A percentile compares a stretch with the other conserved stretches of the same genome.
Evolutionary conservation across 2,113 vertebrate genomes (phyloP).

Genomic region (Empidonax alnorum): DNA sequence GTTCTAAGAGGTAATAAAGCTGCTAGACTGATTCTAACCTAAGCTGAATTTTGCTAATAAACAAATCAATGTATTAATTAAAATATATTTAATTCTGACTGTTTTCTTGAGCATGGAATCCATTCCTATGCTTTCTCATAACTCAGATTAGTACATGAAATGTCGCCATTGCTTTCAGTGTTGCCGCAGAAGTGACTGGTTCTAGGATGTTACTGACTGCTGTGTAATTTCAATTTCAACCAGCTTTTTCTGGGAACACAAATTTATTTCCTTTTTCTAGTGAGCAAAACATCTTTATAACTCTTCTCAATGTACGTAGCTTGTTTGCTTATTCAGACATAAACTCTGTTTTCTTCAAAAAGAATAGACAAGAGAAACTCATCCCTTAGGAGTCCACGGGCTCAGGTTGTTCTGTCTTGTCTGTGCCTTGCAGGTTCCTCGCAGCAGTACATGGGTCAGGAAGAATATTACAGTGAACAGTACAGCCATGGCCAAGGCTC

Average conservation of each 20-base stretch:
- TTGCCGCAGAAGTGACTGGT: not conserved
- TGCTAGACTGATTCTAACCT: slow-evolving; percentile 1
- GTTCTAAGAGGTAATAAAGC: slow-evolving; percentile 33
- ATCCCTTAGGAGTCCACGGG: fast-evolving
- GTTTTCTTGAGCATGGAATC: not conserved
- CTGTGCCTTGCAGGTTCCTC: slow-evolving; percentile 84
- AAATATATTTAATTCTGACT: not conserved
- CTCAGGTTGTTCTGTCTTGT: not conserved
- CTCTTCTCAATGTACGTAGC: not conserved
- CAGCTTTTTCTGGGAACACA: not conserved
- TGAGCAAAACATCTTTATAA: not conserved
- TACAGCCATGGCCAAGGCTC: slow-evolving; percentile 91
- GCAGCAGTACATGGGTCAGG: slow-evolving; percentile 93
- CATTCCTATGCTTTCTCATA: not conserved
- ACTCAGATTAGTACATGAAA: not conserved
- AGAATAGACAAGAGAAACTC: not conserved
- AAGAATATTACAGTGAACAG: slow-evolving; percentile 96
- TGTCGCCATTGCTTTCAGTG: not conserved
- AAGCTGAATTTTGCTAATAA: slow-evolving; percentile 18
- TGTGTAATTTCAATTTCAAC: not conserved
- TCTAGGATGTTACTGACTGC: not conserved
- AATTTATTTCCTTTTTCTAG: not conserved
- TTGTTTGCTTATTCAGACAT: not conserved
- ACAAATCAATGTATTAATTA: not conserved
- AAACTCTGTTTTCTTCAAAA: not conserved